Evolutionary conservation across 2,113 vertebrate species (phyloP).

Genomic region (Tonatia bakeri): DNA sequence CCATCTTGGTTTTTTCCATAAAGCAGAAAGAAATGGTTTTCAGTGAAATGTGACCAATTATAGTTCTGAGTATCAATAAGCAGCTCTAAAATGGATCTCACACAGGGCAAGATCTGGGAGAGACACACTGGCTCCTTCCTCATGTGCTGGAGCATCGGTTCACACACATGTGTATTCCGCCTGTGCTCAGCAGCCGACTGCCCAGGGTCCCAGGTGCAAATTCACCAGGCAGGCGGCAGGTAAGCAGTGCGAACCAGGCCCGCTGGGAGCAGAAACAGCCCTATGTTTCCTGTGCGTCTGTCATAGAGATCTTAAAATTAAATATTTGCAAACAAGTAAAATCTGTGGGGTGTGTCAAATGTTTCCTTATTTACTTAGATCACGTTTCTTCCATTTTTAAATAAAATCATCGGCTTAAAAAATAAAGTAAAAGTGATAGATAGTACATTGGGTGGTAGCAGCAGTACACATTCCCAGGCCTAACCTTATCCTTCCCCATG

Average conservation of each 20-base stretch:
- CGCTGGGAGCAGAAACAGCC: neutral
- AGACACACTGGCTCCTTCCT: neutral
- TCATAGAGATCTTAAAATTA: slow-evolving; percentile 52
- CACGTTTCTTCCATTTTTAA: slow-evolving; percentile 35
- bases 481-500: slow-evolving; percentile 4
- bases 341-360: slow-evolving; percentile 57
- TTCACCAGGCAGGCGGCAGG: neutral
- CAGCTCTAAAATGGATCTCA: neutral
- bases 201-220: neutral
- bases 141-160: neutral
- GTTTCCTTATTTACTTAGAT: slow-evolving; percentile 59
- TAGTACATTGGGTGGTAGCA: slow-evolving; percentile 36
- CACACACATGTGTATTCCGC: neutral
- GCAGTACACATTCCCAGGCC: neutral
- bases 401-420: slow-evolving; percentile 73
- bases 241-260: neutral
- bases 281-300: neutral
- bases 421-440: slow-evolving; percentile 70
- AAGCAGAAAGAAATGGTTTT: slow-evolving; percentile 18
- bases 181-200: neutral
- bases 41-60: neutral
- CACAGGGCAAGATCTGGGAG: neutral
- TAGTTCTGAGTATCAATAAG: neutral
- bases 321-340: slow-evolving; percentile 56
- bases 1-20: slow-evolving; percentile 25